Percentiles rank a stretch among this genome's conserved stretches.
Conservation (phyloP, 2,113 vertebrate species). For the Mesembrinibis cayennensis region DNA sequence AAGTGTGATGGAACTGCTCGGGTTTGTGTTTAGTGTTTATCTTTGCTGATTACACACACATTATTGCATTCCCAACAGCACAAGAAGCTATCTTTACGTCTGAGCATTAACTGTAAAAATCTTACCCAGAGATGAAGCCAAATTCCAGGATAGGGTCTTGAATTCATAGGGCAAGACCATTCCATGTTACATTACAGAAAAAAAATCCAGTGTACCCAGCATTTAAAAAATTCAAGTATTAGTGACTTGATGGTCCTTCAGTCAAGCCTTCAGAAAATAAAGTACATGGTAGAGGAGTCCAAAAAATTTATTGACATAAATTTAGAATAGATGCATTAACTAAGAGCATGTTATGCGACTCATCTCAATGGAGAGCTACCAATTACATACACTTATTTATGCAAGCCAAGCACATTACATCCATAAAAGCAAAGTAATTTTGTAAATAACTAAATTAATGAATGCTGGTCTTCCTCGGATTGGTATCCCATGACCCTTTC, state of each 20-base stretch:
- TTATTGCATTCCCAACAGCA: neutral
- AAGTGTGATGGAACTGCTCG: neutral
- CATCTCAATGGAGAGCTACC: neutral
- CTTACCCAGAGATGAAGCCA: neutral
- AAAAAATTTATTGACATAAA: neutral
- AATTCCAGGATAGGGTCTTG: neutral
- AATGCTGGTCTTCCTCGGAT: neutral
- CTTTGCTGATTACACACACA: neutral
- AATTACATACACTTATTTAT: neutral
- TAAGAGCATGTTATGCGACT: neutral
- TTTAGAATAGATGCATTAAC: neutral
- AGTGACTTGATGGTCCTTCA: neutral
- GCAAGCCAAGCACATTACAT: neutral
- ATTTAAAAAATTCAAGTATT: neutral
- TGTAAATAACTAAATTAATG: neutral
- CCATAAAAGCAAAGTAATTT: neutral
- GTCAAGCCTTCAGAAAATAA: neutral
- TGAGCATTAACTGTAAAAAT: neutral
- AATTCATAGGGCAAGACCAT: neutral
- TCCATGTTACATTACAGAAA: neutral
- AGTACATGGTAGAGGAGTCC: neutral
- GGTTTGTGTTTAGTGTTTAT: neutral
- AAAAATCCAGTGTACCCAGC: neutral
- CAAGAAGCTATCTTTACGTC: neutral
- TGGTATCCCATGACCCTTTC: neutral